These are phyloP conservation scores for Meloidogyne exigua DNA, from an alignment of 1,140 invertebrate genomes.

Conservation along the genomic window DNA sequence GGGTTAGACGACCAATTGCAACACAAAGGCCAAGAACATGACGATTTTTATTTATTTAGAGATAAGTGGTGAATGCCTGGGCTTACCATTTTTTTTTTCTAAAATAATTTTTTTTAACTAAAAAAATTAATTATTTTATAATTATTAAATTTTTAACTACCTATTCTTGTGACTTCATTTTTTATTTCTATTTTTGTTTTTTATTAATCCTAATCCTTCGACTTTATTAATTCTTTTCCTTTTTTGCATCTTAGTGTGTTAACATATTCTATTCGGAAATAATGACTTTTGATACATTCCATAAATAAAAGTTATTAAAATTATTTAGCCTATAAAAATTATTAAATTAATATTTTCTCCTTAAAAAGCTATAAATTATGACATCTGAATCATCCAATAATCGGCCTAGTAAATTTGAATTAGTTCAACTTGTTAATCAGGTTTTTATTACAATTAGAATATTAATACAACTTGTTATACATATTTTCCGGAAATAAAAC, in stretches of 20 bases:
- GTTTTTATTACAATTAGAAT: background rate
- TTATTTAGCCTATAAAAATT: background rate
- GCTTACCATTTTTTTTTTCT: background rate
- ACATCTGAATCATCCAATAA: background rate
- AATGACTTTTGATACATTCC: too few species aligned
- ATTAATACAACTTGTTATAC: background rate
- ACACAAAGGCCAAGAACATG: background rate
- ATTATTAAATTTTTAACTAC: too few species aligned
- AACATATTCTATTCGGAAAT: background rate
- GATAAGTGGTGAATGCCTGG: background rate
- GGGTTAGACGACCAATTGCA: background rate
- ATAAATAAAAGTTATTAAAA: background rate
- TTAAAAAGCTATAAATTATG: background rate
- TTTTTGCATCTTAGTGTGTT: background rate
- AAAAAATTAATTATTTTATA: too few species aligned
- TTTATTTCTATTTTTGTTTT: background rate
- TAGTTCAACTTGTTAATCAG: conserved; percentile 18
- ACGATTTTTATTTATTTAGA: background rate
- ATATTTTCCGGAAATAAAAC: background rate
- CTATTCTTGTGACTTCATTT: too few species aligned
- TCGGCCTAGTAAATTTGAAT: background rate
- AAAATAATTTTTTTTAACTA: too few species aligned
- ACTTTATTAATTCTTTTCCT: background rate
- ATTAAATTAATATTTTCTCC: background rate
- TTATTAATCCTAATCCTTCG: background rate